Conservation (phyloP, 2,888 invertebrate species). For the Ceramica pisi region DNA sequence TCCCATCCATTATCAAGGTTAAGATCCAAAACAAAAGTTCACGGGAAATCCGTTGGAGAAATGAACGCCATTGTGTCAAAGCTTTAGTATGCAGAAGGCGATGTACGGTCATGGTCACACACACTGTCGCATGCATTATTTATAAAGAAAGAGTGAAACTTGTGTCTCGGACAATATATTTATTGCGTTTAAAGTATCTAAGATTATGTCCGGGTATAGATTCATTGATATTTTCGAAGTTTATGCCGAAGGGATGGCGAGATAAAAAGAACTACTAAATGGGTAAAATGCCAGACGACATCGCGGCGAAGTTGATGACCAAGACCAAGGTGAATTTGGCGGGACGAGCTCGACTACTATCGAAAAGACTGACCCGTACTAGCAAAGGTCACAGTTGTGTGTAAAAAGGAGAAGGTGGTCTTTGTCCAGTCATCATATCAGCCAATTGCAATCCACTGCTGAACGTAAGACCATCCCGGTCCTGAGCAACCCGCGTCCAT, state of each 20-base stretch:
- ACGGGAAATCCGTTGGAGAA: constrained; percentile 78
- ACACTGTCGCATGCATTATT: constrained; percentile 82
- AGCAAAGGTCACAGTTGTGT: no score
- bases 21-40: constrained; percentile 65
- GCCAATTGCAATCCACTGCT: no score
- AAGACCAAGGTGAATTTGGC: no score
- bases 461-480: no score
- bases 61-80: constrained; percentile 75
- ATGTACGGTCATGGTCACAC: constrained; percentile 80
- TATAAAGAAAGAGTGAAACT: constrained; percentile 87
- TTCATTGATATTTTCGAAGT: background rate
- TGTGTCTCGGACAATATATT: constrained; percentile 71
- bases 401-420: no score
- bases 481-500: no score
- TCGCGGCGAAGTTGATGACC: no score
- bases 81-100: constrained; percentile 79
- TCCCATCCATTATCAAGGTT: constrained; percentile 53
- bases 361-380: no score
- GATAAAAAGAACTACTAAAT: no score
- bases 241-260: background rate
- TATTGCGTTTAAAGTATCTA: constrained; percentile 67
- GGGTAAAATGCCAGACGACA: no score
- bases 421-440: no score
- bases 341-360: no score
- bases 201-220: constrained; percentile 45